phyloP scores from a whole-genome alignment of 2,113 vertebrate species.

The Hiodon alosoides region DNA sequence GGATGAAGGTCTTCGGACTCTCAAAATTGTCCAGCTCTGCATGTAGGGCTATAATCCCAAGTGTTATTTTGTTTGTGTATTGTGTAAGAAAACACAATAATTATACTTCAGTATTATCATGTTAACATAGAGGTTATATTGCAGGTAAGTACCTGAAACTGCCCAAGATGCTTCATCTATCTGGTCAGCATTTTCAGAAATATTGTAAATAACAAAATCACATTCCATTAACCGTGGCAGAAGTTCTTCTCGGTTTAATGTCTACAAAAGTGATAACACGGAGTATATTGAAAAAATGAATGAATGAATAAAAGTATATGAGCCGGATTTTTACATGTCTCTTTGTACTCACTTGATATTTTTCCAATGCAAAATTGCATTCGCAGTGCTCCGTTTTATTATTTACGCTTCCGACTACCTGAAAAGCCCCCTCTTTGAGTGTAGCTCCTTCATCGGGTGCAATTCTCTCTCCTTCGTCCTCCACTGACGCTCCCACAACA shows the following conservation, averaged over 20 bases:
- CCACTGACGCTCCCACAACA: constrained; percentile 54
- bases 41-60: constrained; percentile 63
- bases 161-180: constrained; percentile 82
- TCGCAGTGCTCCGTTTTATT: constrained; percentile 9
- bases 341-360: constrained; percentile 62
- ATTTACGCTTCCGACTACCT: constrained; percentile 75
- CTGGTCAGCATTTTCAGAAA: constrained; percentile 68
- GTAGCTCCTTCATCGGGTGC: constrained; percentile 47
- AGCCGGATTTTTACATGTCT: neutral
- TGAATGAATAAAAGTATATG: neutral
- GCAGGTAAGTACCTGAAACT: constrained; percentile 68
- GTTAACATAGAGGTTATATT: neutral
- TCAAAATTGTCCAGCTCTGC: constrained; percentile 58
- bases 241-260: constrained; percentile 53
- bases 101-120: neutral
- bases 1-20: constrained; percentile 76
- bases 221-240: constrained; percentile 70
- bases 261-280: constrained; percentile 39
- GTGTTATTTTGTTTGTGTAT: neutral
- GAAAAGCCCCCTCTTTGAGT: constrained; percentile 50
- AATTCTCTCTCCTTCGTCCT: constrained; percentile 41
- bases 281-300: neutral
- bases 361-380: constrained; percentile 56
- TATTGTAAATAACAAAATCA: constrained; percentile 80
- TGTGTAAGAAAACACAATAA: neutral